Base-by-base conservation (phyloP, 2,888 invertebrate genomes). In the Drosophila emarginata region DNA sequence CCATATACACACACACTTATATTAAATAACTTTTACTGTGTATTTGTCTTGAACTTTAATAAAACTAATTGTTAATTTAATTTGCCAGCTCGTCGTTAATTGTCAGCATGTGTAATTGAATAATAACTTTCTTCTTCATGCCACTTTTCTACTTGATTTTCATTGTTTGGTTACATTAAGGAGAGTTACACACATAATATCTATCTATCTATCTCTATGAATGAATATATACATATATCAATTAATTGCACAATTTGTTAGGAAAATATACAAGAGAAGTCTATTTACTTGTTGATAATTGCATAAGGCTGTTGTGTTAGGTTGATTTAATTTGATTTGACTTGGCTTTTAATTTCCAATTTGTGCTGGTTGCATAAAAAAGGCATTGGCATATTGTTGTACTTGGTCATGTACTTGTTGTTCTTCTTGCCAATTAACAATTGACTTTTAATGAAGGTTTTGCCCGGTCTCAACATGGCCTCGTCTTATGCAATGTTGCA, bases 31-130 rank as follows among this genome's bases (percentile, higher is more conserved):
- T 87, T 83, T 78, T 64, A 45, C 40, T 51, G 32, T 53, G 45
- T 57, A 63, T 64, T 39, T 57, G 61, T 77, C 57, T 63, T 68
- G 50, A 89, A 88, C 84, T 90, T 91, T 90, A 90, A 90, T 91
- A 89, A 90, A 91, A 91, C 89, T 91, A 90, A 90, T 90, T 90
- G 90, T 89, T 91, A 91, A 89, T 89, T 91, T 87, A 90, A 89
- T 89, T 91, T 90, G 86, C 89, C 85, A 84, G 90, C 79, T 76
- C 79, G 76, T 85, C 76, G 79, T 88, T 90, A 90, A 90, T 89
- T 91, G 89, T 83, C 80, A 79, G 83, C 86, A 90, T 90, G 86
- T 85, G 87, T 91, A 90, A 90, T 90, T 89, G 85, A 91, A 90
- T 88, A 83, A 89, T 84, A 88, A 79, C 84, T 69, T 77, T 77